Percentiles rank a stretch among this genome's conserved stretches.
Evolutionary conservation across 1,140 invertebrate species (phyloP).

Genomic region (Physella acuta): DNA sequence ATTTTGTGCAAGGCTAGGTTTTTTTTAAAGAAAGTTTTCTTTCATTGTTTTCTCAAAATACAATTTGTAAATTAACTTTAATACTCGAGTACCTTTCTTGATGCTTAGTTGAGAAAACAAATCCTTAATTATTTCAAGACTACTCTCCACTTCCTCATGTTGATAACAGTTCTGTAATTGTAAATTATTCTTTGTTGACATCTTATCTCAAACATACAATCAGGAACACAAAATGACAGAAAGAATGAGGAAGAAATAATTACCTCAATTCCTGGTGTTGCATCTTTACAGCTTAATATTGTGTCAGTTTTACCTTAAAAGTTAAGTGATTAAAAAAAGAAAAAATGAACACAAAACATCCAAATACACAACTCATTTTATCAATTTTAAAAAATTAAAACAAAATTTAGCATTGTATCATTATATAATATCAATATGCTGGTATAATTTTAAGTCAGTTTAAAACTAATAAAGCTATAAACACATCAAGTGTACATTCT

Average conservation of each 20-base stretch:
- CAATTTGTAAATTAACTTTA: neutral
- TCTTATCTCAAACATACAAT: too few relatives aligned
- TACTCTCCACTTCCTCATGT: constrained; percentile 17
- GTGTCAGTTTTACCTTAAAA: neutral
- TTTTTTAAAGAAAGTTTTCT: neutral
- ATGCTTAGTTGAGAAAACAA: constrained; percentile 29
- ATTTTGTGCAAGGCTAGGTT: neutral
- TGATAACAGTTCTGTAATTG: constrained; percentile 26
- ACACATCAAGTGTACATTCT: too few relatives aligned
- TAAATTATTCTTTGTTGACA: too few relatives aligned
- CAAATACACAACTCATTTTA: neutral
- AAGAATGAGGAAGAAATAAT: neutral
- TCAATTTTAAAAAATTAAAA: too few relatives aligned
- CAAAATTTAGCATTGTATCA: too few relatives aligned
- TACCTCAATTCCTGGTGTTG: neutral
- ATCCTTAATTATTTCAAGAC: constrained; percentile 18
- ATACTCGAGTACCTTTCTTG: constrained; percentile 25
- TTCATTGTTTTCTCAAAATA: neutral
- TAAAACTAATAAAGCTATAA: too few relatives aligned
- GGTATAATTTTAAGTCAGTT: too few relatives aligned
- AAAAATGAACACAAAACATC: neutral
- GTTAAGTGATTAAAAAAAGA: neutral
- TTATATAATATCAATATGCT: too few relatives aligned
- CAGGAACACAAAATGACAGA: neutral
- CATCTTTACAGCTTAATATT: neutral